Evolutionary conservation across 2,888 invertebrate genomes (phyloP).

Genomic region (Scaptodrosophila latifasciaeformis): DNA sequence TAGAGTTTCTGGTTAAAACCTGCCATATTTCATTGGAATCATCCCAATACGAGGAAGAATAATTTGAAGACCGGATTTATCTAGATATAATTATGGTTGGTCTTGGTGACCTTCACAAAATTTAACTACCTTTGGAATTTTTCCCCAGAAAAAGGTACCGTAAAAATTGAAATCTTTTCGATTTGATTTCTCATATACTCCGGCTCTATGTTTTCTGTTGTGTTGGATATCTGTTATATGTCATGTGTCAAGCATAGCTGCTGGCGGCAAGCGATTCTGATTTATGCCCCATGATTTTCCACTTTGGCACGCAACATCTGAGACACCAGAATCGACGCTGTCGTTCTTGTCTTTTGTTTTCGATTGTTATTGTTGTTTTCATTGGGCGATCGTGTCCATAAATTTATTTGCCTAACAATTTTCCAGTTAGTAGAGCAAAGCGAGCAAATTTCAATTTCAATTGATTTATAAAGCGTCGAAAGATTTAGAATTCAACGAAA

Average conservation of each 20-base stretch:
- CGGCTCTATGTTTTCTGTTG: constrained; percentile 9
- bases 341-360: no score
- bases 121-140: no score
- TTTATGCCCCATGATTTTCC: constrained; percentile 67
- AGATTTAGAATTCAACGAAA: constrained; percentile 34
- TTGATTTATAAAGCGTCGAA: constrained; percentile 65
- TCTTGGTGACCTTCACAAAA: no score
- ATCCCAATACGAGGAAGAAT: no score
- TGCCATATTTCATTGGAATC: no score
- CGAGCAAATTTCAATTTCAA: constrained; percentile 57
- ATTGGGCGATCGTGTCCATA: no score
- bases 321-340: no score
- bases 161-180: not conserved
- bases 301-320: constrained; percentile 59
- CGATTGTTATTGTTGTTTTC: no score
- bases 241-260: constrained; percentile 61
- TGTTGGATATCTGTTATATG: constrained; percentile 59
- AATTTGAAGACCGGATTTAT: no score
- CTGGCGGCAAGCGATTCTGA: constrained; percentile 52
- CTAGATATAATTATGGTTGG: no score
- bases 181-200: constrained; percentile 8
- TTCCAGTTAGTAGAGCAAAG: constrained; percentile 42
- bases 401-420: constrained; percentile 50
- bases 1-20: no score
- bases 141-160: not conserved